These are phyloP conservation scores for Cheilosia urbana DNA, from an alignment of 2,888 invertebrate species.

Conservation along the genomic window DNA sequence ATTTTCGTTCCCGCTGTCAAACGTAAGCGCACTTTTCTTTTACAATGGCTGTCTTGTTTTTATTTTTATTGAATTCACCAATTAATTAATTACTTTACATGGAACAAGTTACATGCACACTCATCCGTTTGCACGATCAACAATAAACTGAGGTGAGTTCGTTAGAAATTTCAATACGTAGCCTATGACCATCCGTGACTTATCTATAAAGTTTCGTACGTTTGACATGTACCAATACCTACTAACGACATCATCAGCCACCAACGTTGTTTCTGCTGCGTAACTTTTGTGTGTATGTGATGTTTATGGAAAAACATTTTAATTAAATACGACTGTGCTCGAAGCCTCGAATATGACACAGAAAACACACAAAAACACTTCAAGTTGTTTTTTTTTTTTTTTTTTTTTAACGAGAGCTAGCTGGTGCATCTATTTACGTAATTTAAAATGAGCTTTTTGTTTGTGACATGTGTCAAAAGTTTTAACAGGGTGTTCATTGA, in stretches of 20 bases:
- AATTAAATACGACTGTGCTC: slow-evolving; percentile 6
- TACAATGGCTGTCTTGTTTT: neutral
- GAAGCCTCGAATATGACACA: neutral
- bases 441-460: slow-evolving; percentile 11
- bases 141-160: slow-evolving; percentile 57
- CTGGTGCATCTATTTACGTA: neutral
- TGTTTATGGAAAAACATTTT: slow-evolving; percentile 15
- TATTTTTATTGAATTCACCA: neutral
- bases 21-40: neutral
- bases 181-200: neutral
- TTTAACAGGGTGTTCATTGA: slow-evolving; percentile 15
- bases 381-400: too few species aligned
- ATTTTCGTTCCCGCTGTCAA: neutral
- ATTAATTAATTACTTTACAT: neutral
- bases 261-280: neutral
- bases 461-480: neutral
- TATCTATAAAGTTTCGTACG: slow-evolving; percentile 30
- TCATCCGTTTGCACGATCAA: slow-evolving; percentile 27
- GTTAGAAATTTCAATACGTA: slow-evolving; percentile 26
- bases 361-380: neutral
- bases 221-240: neutral
- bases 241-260: neutral
- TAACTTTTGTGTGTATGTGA: neutral
- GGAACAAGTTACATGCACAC: slow-evolving; percentile 21
- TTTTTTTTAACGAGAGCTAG: neutral